A percentile compares a stretch with the other conserved stretches of the same genome.
phyloP scores from a whole-genome alignment of 2,797 vertebrate species.

The Acipenser ruthenus region DNA sequence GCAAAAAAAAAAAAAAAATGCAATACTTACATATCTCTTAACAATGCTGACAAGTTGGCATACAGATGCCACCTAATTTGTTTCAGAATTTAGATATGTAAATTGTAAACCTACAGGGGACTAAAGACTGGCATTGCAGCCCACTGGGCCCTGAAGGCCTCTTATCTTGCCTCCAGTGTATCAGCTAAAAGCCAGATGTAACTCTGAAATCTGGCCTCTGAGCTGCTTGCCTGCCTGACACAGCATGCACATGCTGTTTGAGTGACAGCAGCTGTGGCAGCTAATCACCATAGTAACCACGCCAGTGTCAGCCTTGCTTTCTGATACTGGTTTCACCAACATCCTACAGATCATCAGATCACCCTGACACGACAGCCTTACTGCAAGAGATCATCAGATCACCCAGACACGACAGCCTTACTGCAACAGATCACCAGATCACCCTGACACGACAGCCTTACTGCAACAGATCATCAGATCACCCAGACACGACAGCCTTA shows the following conservation, averaged over 20 bases:
- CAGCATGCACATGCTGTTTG: not conserved
- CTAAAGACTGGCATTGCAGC: not conserved
- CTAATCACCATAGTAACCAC: slow-evolving; percentile 8
- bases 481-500: too few relatives aligned
- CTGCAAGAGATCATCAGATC: too few relatives aligned
- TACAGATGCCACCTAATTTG: too few relatives aligned
- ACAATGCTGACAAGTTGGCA: too few relatives aligned
- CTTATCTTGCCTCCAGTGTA: not conserved
- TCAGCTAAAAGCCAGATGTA: slow-evolving; percentile 1
- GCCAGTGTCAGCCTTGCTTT: not conserved
- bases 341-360: not conserved
- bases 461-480: too few relatives aligned
- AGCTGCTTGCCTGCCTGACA: not conserved
- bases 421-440: too few relatives aligned
- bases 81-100: not conserved
- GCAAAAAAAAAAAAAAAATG: too few relatives aligned
- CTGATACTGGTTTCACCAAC: not conserved
- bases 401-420: too few relatives aligned
- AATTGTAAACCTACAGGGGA: not conserved
- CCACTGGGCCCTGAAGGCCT: not conserved
- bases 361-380: not conserved
- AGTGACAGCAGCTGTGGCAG: slow-evolving; percentile 6
- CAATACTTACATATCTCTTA: too few relatives aligned
- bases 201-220: not conserved
- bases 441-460: too few relatives aligned